Conservation (phyloP, 2,113 vertebrate species). For the Amphilophus citrinellus region DNA sequence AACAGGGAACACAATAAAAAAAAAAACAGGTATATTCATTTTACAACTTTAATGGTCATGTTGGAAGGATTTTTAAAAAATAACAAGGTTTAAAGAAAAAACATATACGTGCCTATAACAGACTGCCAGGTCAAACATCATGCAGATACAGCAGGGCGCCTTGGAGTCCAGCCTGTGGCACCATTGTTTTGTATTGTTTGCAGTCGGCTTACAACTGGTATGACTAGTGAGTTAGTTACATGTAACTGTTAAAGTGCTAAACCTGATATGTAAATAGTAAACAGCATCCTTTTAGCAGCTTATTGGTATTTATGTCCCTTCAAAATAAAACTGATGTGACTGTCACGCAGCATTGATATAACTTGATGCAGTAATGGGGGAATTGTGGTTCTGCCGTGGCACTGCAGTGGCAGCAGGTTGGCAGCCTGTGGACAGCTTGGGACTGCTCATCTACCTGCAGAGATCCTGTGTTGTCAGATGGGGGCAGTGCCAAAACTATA, state of each 20-base stretch:
- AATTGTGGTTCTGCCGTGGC: neutral
- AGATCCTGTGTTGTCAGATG: too few species aligned
- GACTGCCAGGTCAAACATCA: neutral
- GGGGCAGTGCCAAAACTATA: too few species aligned
- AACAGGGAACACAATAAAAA: too few species aligned
- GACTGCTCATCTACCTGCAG: neutral
- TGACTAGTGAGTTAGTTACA: neutral
- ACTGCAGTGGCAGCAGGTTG: neutral
- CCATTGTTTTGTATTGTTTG: too few species aligned
- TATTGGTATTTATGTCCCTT: neutral
- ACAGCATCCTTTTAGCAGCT: rapidly evolving
- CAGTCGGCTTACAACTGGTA: neutral
- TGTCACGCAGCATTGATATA: neutral
- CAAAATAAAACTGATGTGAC: neutral
- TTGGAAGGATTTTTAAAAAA: neutral
- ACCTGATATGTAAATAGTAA: neutral
- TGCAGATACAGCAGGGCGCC: neutral
- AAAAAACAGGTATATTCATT: too few species aligned
- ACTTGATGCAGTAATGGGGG: neutral
- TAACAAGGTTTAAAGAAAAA: neutral
- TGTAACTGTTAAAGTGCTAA: neutral
- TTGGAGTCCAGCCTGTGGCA: neutral
- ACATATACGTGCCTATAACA: neutral
- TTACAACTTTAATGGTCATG: too few species aligned
- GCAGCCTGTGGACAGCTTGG: neutral